Base-by-base conservation (phyloP, 2,113 vertebrate genomes). In the Sturnira hondurensis region DNA sequence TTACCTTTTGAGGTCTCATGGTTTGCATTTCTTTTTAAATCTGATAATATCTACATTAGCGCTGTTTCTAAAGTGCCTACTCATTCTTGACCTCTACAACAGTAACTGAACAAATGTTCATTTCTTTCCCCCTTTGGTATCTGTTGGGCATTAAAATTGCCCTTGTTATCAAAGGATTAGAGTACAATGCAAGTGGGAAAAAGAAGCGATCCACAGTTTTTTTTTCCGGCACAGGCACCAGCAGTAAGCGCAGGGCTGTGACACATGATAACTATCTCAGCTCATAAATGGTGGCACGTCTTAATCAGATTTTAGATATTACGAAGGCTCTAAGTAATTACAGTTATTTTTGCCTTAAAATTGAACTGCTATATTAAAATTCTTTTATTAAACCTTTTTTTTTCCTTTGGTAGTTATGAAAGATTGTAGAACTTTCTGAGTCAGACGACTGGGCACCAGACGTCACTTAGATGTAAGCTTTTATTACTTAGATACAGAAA, bases 221-320 rank as follows among this genome's bases (percentile, higher is more conserved):
- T 31, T 52, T 50, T 31, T 52, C n/a, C 7, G 0, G 5, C 3
- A 19, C 82, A 20, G 26, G 4, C 19, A 31, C 33, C 3, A 4
- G 63, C n/a, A 73, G 31, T 94, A 41, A 97, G 67, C 74, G 67
- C 58, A 52, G 47, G 36, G 67, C 90, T 17, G 0, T 47, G 93
- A 47, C 47, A 58, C 38, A 20, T 1, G 84, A 65, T 85, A 43
- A 90, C 76, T 47, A 14, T 94, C 74, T 82, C 73, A 31, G 73
- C 86, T 96, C 77, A 71, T 88, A 91, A 88, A 74, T 0, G 68
- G 76, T 31, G 50, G 70, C 82, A 52, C 61, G 43, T 91, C 96
- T 93, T 97, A 96, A 97, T 98, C 95, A 97, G 95, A 96, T 96
- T 95, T 95, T 96, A 96, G 91, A 93, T 86, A 84, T 96, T 96